These are phyloP conservation scores for Clarias pachynema DNA, from an alignment of 2,797 vertebrate genomes.

Conservation along the genomic window DNA sequence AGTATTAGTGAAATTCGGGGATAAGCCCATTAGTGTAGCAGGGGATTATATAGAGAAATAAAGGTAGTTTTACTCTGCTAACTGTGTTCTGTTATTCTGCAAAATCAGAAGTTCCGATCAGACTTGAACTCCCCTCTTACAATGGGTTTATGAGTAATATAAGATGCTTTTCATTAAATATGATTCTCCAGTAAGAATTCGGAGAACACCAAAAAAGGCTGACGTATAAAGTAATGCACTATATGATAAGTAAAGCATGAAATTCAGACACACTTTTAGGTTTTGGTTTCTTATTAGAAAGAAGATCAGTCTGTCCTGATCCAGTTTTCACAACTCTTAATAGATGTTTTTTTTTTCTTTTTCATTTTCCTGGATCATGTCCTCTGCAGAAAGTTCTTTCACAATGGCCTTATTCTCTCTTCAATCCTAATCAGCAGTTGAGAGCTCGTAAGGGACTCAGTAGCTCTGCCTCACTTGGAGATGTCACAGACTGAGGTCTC, in stretches of 20 bases:
- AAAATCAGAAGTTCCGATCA: too few species aligned
- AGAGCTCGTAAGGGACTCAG: conserved; percentile 41
- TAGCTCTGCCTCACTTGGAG: conserved; percentile 53
- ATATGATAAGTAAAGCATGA: background rate
- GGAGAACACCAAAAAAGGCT: background rate
- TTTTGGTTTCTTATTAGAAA: background rate
- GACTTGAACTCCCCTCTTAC: background rate
- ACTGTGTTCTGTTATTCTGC: too few species aligned
- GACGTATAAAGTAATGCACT: background rate
- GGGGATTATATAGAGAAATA: too few species aligned
- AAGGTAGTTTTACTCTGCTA: too few species aligned
- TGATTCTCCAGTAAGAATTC: background rate
- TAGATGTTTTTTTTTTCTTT: background rate
- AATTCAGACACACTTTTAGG: background rate
- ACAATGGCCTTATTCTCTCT: conserved; percentile 55
- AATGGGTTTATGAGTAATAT: background rate
- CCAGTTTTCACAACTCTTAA: conserved; percentile 19
- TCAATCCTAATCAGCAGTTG: conserved; percentile 35
- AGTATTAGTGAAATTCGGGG: too few species aligned
- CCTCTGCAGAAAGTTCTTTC: conserved; percentile 22
- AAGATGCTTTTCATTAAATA: background rate
- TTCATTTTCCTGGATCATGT: conserved; percentile 29
- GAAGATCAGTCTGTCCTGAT: conserved; percentile 23
- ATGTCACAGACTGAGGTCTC: conserved; percentile 59
- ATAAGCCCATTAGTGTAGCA: too few species aligned